Conservation (phyloP, 1,140 invertebrate species). For the Archivesica marissinica region DNA sequence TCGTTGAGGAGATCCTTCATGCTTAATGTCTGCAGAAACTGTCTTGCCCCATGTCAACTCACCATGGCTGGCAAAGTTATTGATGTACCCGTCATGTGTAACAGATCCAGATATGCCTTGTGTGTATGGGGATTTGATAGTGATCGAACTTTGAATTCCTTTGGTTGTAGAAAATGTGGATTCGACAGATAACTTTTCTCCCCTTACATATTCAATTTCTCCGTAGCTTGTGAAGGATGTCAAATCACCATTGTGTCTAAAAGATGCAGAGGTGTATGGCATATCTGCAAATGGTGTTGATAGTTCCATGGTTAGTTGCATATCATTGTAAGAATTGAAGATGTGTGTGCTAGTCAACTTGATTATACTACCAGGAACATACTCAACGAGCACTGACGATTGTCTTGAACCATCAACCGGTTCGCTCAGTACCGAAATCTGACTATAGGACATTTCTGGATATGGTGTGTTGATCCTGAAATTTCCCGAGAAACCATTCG, state of each 20-base stretch:
- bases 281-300: conserved; percentile 8
- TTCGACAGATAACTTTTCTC: conserved; percentile 9
- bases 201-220: conserved; percentile 16
- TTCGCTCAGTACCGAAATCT: neutral
- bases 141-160: neutral
- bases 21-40: neutral
- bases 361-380: neutral
- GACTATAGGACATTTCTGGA: neutral
- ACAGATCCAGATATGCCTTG: neutral
- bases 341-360: neutral
- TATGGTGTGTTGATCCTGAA: conserved; percentile 14
- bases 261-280: neutral
- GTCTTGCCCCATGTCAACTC: conserved; percentile 2
- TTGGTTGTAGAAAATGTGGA: neutral
- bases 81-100: conserved; percentile 5
- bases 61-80: conserved; percentile 42
- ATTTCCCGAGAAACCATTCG: conserved; percentile 15
- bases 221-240: neutral
- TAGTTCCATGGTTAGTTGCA: neutral
- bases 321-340: neutral
- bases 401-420: neutral
- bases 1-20: neutral
- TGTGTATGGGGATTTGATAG: neutral
- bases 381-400: conserved; percentile 4
- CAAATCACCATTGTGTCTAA: conserved; percentile 9